phyloP scores from a whole-genome alignment of 1,140 invertebrate species.

The Rhizoglyphus robini region DNA sequence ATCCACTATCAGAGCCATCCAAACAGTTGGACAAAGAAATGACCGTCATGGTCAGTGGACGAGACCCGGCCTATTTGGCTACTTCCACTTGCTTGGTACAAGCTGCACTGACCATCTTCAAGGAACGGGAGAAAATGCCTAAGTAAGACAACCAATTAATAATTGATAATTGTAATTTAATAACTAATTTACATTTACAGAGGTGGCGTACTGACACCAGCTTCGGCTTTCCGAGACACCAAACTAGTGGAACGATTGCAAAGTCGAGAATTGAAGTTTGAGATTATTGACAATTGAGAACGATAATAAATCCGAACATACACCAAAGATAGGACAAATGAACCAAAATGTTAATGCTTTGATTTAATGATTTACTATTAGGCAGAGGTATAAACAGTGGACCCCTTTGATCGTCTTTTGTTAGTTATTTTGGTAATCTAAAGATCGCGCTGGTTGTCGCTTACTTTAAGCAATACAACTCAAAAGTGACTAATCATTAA shows the following conservation, averaged over 20 bases:
- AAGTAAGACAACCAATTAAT: constrained; percentile 39
- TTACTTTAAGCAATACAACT: too few species aligned
- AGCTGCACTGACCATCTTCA: constrained; percentile 56
- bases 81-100: constrained; percentile 57
- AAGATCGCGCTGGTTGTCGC: too few species aligned
- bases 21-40: constrained; percentile 50
- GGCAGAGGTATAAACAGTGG: not conserved
- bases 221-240: constrained; percentile 47
- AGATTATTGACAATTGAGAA: constrained; percentile 29
- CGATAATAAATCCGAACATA: too few species aligned
- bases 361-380: too few species aligned
- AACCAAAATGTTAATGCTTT: too few species aligned
- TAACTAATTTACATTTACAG: constrained; percentile 35
- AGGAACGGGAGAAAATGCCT: constrained; percentile 60
- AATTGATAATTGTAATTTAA: constrained; percentile 13
- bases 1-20: constrained; percentile 38
- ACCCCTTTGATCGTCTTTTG: too few species aligned
- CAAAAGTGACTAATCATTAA: too few species aligned
- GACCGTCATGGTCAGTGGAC: constrained; percentile 43
- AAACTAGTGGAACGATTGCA: constrained; percentile 45
- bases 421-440: too few species aligned
- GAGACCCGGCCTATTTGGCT: constrained; percentile 58
- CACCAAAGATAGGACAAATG: too few species aligned
- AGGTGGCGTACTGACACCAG: constrained; percentile 46
- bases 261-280: constrained; percentile 46